Evolutionary conservation across 2,113 vertebrate species (phyloP).

Genomic region (Electrona antarctica): DNA sequence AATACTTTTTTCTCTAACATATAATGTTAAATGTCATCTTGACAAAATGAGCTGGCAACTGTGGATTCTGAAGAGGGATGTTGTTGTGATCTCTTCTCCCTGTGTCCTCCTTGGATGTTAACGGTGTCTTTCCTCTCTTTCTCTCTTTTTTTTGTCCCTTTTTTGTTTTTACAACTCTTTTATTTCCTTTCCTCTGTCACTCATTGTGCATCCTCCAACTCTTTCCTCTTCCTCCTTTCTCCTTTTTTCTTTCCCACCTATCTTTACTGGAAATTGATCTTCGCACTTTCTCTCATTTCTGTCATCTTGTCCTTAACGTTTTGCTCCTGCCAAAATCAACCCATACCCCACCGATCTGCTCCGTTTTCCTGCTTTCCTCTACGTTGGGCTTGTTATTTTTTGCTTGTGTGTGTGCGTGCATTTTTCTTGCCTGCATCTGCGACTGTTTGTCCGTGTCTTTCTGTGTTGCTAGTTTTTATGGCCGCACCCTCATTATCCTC

Average conservation of each 20-base stretch:
- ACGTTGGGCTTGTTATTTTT: constrained; percentile 48
- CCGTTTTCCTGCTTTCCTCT: constrained; percentile 51
- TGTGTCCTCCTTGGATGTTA: constrained; percentile 68
- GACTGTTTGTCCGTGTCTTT: constrained; percentile 36
- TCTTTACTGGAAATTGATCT: constrained; percentile 23
- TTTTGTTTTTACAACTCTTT: not conserved
- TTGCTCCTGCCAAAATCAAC: constrained; percentile 23
- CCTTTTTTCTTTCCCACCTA: constrained; percentile 21
- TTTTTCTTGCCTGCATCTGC: constrained; percentile 14
- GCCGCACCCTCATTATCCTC: constrained; percentile 81
- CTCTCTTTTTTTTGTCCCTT: constrained; percentile 51
- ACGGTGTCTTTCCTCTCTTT: constrained; percentile 75
- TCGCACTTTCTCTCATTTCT: constrained; percentile 17
- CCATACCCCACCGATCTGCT: constrained; percentile 35
- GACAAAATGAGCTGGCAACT: not conserved
- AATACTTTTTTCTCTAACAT: too few relatives aligned
- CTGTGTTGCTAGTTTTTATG: constrained; percentile 80
- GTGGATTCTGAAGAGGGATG: constrained; percentile 57
- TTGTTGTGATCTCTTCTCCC: constrained; percentile 51
- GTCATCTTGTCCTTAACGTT: constrained; percentile 19
- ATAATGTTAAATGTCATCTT: too few relatives aligned
- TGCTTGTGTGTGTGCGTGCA: constrained; percentile 44
- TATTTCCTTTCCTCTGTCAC: constrained; percentile 7
- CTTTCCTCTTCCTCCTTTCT: not conserved
- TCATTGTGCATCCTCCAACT: constrained; percentile 35